A percentile compares a stretch with the other conserved stretches of the same genome.
Conservation (phyloP, 2,888 invertebrate genomes). For the Drosophila incognita region DNA sequence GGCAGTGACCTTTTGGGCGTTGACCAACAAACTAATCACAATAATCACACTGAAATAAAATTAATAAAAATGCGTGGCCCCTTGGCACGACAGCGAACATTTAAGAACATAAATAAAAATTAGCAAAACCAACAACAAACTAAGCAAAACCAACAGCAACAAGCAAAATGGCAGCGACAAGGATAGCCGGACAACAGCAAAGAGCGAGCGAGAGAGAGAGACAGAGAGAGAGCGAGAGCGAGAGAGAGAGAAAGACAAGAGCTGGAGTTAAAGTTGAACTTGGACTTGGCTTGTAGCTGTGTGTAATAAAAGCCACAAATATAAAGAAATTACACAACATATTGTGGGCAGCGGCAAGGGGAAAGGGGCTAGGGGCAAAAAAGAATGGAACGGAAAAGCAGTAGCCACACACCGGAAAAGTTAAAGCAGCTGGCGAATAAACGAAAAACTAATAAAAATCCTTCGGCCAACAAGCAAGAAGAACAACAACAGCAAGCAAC, state of each 20-base stretch:
- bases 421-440: slow-evolving; percentile 76
- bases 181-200: neutral
- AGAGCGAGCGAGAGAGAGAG: neutral
- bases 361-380: slow-evolving; percentile 4
- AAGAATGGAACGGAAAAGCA: slow-evolving; percentile 18
- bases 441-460: slow-evolving; percentile 80
- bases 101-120: slow-evolving; percentile 82
- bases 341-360: slow-evolving; percentile 1
- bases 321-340: slow-evolving; percentile 77
- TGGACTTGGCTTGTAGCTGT: slow-evolving; percentile 29
- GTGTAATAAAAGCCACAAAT: slow-evolving; percentile 79
- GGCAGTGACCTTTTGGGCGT: slow-evolving; percentile 28
- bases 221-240: neutral
- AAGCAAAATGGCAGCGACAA: slow-evolving; percentile 40
- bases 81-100: slow-evolving; percentile 73
- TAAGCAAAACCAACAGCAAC: slow-evolving; percentile 26
- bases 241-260: neutral
- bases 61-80: slow-evolving; percentile 82
- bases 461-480: slow-evolving; percentile 62
- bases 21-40: slow-evolving; percentile 78
- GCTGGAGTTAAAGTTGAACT: slow-evolving; percentile 22
- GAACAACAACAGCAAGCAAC: slow-evolving; percentile 26
- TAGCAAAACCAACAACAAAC: slow-evolving; percentile 75
- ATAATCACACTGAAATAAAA: slow-evolving; percentile 82
- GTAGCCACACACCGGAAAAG: slow-evolving; percentile 68